These are phyloP conservation scores for Aphelenchoides besseyi DNA, from an alignment of 1,140 invertebrate species.

Conservation along the genomic window DNA sequence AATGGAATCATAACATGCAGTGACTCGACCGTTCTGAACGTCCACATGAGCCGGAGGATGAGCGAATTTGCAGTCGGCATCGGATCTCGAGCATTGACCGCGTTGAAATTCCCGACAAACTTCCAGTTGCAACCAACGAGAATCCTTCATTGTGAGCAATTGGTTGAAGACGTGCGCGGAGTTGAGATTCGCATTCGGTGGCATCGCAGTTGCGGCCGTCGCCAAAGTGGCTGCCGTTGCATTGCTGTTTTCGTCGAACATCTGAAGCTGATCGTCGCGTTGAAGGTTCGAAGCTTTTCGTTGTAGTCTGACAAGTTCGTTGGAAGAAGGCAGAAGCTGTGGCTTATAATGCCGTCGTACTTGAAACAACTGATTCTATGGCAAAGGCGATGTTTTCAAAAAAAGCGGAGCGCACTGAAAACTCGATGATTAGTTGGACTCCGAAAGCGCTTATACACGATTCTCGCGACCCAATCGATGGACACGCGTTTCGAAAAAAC, in stretches of 20 bases:
- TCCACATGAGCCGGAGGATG: conserved; percentile 98
- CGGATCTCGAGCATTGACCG: conserved; percentile 95
- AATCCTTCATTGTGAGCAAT: conserved; percentile 94
- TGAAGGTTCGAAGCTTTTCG: not conserved
- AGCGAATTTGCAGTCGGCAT: conserved; percentile 99
- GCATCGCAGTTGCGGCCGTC: conserved; percentile 17
- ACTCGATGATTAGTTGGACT: no score
- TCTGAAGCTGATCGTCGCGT: conserved; percentile 9
- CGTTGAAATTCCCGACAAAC: conserved; percentile 98
- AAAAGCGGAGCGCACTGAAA: no score
- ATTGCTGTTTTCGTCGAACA: conserved; percentile 53
- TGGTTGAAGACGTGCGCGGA: conserved; percentile 71
- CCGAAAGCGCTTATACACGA: not conserved
- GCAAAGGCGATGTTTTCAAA: no score
- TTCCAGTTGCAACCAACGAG: conserved; percentile 97
- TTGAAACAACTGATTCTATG: no score
- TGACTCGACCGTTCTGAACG: conserved; percentile 98
- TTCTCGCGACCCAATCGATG: not conserved
- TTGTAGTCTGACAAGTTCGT: no score
- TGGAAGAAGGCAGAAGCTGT: not conserved
- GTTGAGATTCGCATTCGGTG: conserved; percentile 22
- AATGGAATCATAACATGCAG: conserved; percentile 99
- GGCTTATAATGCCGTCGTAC: no score
- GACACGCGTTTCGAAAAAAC: not conserved
- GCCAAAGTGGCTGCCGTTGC: conserved; percentile 25